A percentile compares a stretch with the other conserved stretches of the same genome.
Evolutionary conservation across 1,140 invertebrate species (phyloP).

Genomic region (Saccostrea glomerata): DNA sequence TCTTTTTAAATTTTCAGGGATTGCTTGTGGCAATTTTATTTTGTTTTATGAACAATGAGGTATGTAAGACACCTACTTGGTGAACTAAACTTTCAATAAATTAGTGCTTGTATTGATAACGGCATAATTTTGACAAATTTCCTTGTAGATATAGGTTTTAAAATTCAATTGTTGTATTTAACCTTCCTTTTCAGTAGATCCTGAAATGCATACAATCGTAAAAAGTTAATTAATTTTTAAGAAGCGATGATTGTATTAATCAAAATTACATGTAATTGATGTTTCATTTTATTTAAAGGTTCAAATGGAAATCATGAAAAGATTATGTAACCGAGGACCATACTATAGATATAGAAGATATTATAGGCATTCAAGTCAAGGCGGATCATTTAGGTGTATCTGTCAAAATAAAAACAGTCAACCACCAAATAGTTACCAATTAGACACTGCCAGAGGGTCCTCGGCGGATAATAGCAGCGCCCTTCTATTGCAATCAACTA

Average conservation of each 20-base stretch:
- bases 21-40: conserved; percentile 94
- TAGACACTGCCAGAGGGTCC: conserved; percentile 19
- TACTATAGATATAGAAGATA: conserved; percentile 49
- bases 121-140: too few relatives aligned
- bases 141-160: too few relatives aligned
- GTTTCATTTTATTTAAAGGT: conserved; percentile 58
- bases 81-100: too few relatives aligned
- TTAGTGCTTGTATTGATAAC: too few relatives aligned
- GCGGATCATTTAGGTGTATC: background rate
- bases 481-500: background rate
- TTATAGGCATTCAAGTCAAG: conserved; percentile 39
- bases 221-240: too few relatives aligned
- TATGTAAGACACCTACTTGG: conserved; percentile 72
- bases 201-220: too few relatives aligned
- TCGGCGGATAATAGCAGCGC: conserved; percentile 22
- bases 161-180: too few relatives aligned
- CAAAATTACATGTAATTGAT: too few relatives aligned
- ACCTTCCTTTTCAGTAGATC: too few relatives aligned
- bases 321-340: conserved; percentile 44
- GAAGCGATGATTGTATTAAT: too few relatives aligned
- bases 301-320: conserved; percentile 66
- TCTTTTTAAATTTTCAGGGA: conserved; percentile 83
- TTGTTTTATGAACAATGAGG: conserved; percentile 97
- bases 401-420: conserved; percentile 43
- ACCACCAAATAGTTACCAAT: background rate